Conservation (phyloP, 2,113 vertebrate species). For the Haemorhous mexicanus region DNA sequence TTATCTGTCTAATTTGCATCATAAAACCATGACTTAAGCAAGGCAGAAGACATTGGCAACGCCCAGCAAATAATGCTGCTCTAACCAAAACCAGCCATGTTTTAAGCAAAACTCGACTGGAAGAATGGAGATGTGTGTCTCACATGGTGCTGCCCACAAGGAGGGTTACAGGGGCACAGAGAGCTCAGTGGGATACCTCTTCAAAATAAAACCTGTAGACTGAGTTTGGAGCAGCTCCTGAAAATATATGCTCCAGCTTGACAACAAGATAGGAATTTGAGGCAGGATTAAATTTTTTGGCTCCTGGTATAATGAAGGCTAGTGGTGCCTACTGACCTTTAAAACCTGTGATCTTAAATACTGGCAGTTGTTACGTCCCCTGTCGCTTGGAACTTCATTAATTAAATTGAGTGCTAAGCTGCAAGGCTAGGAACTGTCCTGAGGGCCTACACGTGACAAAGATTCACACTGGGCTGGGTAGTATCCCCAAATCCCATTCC, state of each 20-base stretch:
- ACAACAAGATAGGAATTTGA: neutral
- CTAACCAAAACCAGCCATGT: neutral
- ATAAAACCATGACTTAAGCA: conserved; percentile 13
- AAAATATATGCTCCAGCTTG: neutral
- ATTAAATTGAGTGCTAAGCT: neutral
- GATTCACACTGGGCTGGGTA: neutral
- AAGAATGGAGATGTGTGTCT: neutral
- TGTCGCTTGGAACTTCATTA: neutral
- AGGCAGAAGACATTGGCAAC: neutral
- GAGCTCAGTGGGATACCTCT: neutral
- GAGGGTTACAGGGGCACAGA: neutral
- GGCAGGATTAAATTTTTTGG: neutral
- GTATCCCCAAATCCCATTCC: neutral
- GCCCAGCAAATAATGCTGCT: neutral
- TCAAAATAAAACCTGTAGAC: neutral
- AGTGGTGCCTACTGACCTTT: neutral
- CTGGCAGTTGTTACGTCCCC: neutral
- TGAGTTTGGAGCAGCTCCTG: neutral
- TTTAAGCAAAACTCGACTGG: neutral
- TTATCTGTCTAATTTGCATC: conserved; percentile 61
- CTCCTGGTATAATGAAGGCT: neutral
- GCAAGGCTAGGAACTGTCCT: neutral
- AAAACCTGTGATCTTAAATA: conserved; percentile 3
- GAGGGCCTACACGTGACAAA: neutral
- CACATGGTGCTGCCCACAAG: neutral